Evolutionary conservation across 2,888 invertebrate genomes (phyloP).

Genomic region (Spodoptera littoralis): DNA sequence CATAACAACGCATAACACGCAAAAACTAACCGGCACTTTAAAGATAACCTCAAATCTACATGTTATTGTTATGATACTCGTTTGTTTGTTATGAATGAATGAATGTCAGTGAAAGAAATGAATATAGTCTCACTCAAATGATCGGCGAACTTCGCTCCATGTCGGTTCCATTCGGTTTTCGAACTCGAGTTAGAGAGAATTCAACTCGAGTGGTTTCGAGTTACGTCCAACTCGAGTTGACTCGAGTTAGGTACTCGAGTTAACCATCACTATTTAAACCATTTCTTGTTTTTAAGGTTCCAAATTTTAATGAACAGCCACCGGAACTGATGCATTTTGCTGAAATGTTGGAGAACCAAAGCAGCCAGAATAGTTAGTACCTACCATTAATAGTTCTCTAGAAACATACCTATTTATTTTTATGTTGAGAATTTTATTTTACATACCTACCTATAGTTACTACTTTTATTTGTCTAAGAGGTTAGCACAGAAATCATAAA

Average conservation of each 20-base stretch:
- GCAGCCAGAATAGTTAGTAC: too few species aligned
- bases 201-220: constrained; percentile 32
- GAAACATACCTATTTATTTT: too few species aligned
- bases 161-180: constrained; percentile 13
- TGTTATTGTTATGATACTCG: constrained; percentile 6
- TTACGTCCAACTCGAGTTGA: constrained; percentile 27
- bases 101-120: not conserved
- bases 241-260: constrained; percentile 19
- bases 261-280: too few species aligned
- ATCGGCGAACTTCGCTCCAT: constrained; percentile 17
- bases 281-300: too few species aligned
- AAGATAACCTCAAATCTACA: constrained; percentile 6
- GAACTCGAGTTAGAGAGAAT: constrained; percentile 29
- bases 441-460: too few species aligned
- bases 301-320: too few species aligned
- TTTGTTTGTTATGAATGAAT: constrained; percentile 12
- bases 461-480: too few species aligned
- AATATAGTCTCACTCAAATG: constrained; percentile 11
- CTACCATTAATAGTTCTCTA: too few species aligned
- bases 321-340: too few species aligned
- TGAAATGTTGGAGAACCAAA: too few species aligned
- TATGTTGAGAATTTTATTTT: too few species aligned
- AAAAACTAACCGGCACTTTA: constrained; percentile 13
- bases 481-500: too few species aligned
- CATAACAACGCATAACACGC: constrained; percentile 4